Conservation (phyloP, 2,113 vertebrate species). For the Apus apus region DNA sequence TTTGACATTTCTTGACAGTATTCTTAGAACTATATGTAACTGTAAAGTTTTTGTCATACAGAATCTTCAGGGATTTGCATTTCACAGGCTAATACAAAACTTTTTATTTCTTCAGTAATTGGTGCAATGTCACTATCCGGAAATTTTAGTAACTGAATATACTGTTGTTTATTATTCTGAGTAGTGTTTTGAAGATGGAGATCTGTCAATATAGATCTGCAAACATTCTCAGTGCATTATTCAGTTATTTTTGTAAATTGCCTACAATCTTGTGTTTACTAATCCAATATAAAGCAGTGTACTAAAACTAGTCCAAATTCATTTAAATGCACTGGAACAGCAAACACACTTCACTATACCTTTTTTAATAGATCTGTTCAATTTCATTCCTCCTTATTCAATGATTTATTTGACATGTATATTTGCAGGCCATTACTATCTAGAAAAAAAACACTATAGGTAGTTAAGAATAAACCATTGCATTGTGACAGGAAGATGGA, state of each 20-base stretch:
- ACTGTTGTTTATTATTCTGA: not conserved
- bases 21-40: not conserved
- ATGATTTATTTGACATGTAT: not conserved
- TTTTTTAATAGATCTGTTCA: not conserved
- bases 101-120: not conserved
- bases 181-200: not conserved
- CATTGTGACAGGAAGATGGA: slow-evolving; percentile 8
- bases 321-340: not conserved
- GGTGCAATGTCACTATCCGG: not conserved
- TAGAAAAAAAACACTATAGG: not conserved
- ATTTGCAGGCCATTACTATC: not conserved
- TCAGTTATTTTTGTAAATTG: not conserved
- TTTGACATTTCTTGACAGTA: not conserved
- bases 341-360: not conserved
- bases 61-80: not conserved
- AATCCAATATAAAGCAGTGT: not conserved
- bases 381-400: slow-evolving; percentile 19
- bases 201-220: not conserved
- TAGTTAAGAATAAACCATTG: slow-evolving; percentile 12
- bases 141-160: not conserved
- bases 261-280: not conserved
- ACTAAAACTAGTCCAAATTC: not conserved
- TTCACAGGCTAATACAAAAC: not conserved
- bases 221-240: not conserved
- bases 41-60: not conserved